phyloP scores from a whole-genome alignment of 1,140 invertebrate species.

The Meloidogyne chitwoodi region DNA sequence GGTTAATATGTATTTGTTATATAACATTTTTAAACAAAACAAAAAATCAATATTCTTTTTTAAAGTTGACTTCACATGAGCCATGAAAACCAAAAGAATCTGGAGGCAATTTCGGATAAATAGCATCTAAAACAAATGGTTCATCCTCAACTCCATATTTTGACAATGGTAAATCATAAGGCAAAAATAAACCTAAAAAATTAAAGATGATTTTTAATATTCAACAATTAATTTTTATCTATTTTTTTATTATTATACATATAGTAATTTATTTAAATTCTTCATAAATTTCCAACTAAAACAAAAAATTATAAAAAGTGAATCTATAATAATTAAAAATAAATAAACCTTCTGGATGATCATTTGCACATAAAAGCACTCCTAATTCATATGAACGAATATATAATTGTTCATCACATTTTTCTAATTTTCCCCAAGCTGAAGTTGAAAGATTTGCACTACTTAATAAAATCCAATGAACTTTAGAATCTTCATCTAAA shows the following conservation, averaged over 20 bases:
- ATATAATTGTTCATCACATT: slow-evolving; percentile 19
- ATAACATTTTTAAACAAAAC: too few relatives aligned
- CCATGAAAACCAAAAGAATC: slow-evolving; percentile 14
- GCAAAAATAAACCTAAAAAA: slow-evolving; percentile 10
- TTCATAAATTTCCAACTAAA: too few relatives aligned
- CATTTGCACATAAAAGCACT: slow-evolving; percentile 23
- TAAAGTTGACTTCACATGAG: not conserved
- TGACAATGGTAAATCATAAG: slow-evolving; percentile 24
- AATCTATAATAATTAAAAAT: not conserved
- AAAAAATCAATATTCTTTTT: too few relatives aligned
- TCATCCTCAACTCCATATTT: slow-evolving; percentile 25
- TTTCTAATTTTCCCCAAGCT: slow-evolving; percentile 31
- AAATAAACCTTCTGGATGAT: not conserved
- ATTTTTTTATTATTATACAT: too few relatives aligned
- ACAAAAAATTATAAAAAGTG: not conserved
- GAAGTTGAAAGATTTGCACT: slow-evolving; percentile 30
- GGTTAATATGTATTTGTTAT: too few relatives aligned
- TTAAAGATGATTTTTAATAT: not conserved
- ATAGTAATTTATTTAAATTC: too few relatives aligned
- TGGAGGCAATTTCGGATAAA: not conserved
- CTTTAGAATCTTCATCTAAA: slow-evolving; percentile 11
- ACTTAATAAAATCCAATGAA: slow-evolving; percentile 24
- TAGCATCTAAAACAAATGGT: slow-evolving; percentile 18
- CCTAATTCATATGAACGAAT: slow-evolving; percentile 25
- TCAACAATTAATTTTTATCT: too few relatives aligned